Conservation (phyloP, 2,113 vertebrate genomes). For the Australoheros scitulus region DNA sequence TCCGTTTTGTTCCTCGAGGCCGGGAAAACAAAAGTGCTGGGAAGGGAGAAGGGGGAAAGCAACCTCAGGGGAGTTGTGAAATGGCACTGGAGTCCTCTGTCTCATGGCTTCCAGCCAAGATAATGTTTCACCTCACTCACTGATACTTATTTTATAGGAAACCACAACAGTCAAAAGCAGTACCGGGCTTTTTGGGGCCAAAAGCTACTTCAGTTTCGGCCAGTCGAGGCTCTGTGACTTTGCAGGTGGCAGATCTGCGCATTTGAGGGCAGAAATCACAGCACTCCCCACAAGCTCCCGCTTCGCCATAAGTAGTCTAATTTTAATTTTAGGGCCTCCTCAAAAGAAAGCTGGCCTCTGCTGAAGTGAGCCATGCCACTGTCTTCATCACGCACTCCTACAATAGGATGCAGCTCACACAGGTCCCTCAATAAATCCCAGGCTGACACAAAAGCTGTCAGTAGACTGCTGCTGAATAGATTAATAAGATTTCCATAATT, state of each 20-base stretch:
- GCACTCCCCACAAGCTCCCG: slow-evolving; percentile 20
- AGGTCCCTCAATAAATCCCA: slow-evolving; percentile 82
- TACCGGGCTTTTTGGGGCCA: slow-evolving; percentile 40
- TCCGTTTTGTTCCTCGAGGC: slow-evolving; percentile 75
- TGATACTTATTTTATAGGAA: slow-evolving; percentile 69
- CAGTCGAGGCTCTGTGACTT: slow-evolving; percentile 27
- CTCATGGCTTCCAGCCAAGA: slow-evolving; percentile 73
- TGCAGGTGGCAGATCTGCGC: slow-evolving; percentile 9
- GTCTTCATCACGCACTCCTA: slow-evolving; percentile 68
- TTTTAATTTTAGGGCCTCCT: slow-evolving; percentile 53
- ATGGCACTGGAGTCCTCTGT: slow-evolving; percentile 60
- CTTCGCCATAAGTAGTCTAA: slow-evolving; percentile 37
- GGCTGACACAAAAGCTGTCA: slow-evolving; percentile 80
- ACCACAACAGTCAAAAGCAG: slow-evolving; percentile 43
- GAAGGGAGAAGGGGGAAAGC: slow-evolving; percentile 59
- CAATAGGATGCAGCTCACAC: slow-evolving; percentile 75
- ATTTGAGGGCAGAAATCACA: slow-evolving; percentile 30
- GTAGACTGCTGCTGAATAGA: slow-evolving; percentile 87
- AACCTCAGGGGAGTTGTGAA: slow-evolving; percentile 79
- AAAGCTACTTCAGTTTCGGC: slow-evolving; percentile 44
- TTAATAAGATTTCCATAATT: slow-evolving; percentile 99
- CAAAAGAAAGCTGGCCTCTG: slow-evolving; percentile 43
- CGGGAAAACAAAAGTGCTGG: slow-evolving; percentile 77
- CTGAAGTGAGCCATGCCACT: slow-evolving; percentile 51
- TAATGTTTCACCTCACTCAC: slow-evolving; percentile 74